Base-by-base conservation (phyloP, 2,113 vertebrate species). In the Lontra canadensis region DNA sequence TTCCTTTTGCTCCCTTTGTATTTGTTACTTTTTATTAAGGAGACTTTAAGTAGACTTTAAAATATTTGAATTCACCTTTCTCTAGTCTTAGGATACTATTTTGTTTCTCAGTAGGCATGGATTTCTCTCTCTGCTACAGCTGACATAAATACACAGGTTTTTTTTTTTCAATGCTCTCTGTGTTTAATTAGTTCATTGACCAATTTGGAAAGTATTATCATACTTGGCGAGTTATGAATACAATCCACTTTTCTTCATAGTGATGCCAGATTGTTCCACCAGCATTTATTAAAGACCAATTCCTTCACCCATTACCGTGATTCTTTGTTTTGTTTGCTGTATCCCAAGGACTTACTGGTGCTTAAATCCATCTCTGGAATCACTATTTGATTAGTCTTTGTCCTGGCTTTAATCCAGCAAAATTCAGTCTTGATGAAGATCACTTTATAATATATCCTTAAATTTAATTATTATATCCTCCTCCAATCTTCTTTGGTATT, bases 401-500 rank as follows among this genome's bases (percentile, higher is more conserved):
- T 97, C 88, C 63, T 97, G 95, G 93, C 85, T 92, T 97, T 88
- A 69, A 97, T 95, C 63, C 94, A 94, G 88, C 81, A 94, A 97
- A 97, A 97, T 97, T 96, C 91, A 95, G 96, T 95, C 97, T 97
- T 97, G 90, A 95, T 96, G 88, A 97, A 81, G 90, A 94, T 96
- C 91, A 93, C 57, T 97, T 98, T 95, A 97, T 97, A 97, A 96
- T 90, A 88, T 95, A 85, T 85, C 81, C 95, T 96, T 94, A 95
- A 96, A 98, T 97, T 97, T 95, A 93, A 97, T 96, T 98, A 95
- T 95, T 95, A 69, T 14, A 63, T 92, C 76, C 39, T 96, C 79
- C 42, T 97, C 71, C 67, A 90, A 59, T 97, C 94, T 96, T 87
- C 93, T 93, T 97, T 95, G 34, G 71, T 93, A 91, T 97, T 95